These are phyloP conservation scores for Orchestia grillus DNA, from an alignment of 1,140 invertebrate species.

Conservation along the genomic window DNA sequence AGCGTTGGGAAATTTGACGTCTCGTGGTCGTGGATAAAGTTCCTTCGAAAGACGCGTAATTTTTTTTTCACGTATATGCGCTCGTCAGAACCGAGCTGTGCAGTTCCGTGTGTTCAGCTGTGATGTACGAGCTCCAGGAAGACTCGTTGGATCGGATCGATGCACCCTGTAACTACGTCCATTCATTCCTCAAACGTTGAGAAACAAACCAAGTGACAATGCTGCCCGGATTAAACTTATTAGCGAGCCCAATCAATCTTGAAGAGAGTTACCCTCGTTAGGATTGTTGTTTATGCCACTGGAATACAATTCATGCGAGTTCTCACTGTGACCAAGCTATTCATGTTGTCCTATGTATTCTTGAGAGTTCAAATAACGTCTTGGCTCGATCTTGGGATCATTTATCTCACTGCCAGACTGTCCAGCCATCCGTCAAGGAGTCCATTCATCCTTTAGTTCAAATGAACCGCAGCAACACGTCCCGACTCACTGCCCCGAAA, in stretches of 20 bases:
- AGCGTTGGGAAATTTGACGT: no score
- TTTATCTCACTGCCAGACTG: constrained; percentile 12
- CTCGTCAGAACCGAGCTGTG: neutral
- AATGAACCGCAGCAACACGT: neutral
- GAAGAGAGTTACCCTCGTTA: neutral
- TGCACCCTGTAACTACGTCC: neutral
- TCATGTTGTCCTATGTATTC: neutral
- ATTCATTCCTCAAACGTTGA: neutral
- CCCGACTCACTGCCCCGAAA: neutral
- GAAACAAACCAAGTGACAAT: neutral
- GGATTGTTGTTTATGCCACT: neutral
- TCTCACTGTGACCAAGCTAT: neutral
- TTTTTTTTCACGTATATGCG: no score
- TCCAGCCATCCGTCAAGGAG: constrained; percentile 18
- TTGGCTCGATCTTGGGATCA: neutral
- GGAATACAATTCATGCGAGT: neutral
- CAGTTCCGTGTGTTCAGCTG: neutral
- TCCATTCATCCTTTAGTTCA: constrained; percentile 35
- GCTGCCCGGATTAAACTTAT: neutral
- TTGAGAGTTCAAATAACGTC: constrained; percentile 22
- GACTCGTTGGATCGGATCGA: neutral
- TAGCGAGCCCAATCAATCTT: neutral
- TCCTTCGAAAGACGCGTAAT: no score
- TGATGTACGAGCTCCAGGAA: neutral
- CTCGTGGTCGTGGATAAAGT: no score